Conservation (phyloP, 2,888 invertebrate species). For the Pilophorus perplexus region DNA sequence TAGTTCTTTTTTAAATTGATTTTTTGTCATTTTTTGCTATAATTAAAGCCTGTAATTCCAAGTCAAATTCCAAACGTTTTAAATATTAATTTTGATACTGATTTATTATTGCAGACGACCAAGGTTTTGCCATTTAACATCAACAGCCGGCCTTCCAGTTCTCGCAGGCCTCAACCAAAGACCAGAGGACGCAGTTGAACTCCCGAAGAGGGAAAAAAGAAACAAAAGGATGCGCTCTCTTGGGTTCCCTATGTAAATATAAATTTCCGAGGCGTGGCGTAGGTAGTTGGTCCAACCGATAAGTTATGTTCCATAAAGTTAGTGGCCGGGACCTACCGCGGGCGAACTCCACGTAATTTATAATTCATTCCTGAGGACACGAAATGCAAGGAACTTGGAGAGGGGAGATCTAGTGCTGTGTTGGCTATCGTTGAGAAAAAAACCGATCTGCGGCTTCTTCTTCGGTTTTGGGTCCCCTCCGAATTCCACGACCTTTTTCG, state of each 20-base stretch:
- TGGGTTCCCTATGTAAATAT: slow-evolving; percentile 38
- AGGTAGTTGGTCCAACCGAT: slow-evolving; percentile 34
- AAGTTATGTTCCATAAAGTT: slow-evolving; percentile 41
- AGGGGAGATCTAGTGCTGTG: slow-evolving; percentile 9
- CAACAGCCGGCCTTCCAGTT: no score
- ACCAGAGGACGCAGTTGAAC: no score
- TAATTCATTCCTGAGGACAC: slow-evolving; percentile 30
- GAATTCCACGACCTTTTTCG: not conserved
- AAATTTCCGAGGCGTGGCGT: slow-evolving; percentile 40
- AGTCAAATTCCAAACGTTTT: no score
- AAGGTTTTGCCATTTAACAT: no score
- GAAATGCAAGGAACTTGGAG: not conserved
- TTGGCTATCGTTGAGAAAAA: not conserved
- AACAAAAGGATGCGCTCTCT: slow-evolving; percentile 27
- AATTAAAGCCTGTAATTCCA: no score
- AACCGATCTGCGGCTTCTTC: not conserved
- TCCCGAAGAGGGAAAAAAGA: slow-evolving; percentile 1
- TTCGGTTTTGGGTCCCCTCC: not conserved
- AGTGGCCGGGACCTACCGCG: slow-evolving; percentile 40
- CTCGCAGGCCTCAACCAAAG: no score
- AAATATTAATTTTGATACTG: no score
- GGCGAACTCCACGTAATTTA: slow-evolving; percentile 30
- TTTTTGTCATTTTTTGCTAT: no score
- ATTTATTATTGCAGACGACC: no score
- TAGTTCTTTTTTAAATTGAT: no score